These are phyloP conservation scores for Cetoscarus ocellatus DNA, from an alignment of 2,797 vertebrate species.

Conservation along the genomic window DNA sequence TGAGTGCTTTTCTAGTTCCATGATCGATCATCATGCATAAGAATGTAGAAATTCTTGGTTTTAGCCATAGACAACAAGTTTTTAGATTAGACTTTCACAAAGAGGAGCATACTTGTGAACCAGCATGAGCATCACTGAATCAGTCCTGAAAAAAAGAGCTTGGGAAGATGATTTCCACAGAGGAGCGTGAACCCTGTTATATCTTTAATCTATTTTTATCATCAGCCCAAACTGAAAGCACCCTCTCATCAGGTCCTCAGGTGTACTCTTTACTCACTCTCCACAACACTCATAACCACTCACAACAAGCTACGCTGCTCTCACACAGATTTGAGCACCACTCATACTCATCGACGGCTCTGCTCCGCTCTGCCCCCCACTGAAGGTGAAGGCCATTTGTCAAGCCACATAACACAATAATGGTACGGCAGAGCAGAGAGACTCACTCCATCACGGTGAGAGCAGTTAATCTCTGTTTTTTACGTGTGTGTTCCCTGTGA, in stretches of 20 bases:
- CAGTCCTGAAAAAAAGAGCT: too few relatives aligned
- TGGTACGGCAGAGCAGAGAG: conserved; percentile 44
- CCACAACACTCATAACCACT: conserved; percentile 48
- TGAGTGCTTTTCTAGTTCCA: too few relatives aligned
- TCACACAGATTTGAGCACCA: conserved; percentile 47
- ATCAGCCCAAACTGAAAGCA: conserved; percentile 37
- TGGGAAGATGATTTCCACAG: too few relatives aligned
- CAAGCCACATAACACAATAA: conserved; percentile 53
- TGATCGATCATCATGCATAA: too few relatives aligned
- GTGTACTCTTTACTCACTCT: conserved; percentile 53
- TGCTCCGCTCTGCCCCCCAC: conserved; percentile 30
- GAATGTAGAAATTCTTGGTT: too few relatives aligned
- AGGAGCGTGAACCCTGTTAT: conserved; percentile 1
- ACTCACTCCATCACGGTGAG: conserved; percentile 26
- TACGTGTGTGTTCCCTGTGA: conserved; percentile 54
- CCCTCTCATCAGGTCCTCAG: conserved; percentile 64
- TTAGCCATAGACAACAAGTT: too few relatives aligned
- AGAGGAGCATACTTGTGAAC: too few relatives aligned
- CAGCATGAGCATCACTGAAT: too few relatives aligned
- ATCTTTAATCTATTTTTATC: conserved; percentile 47
- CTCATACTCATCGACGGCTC: conserved; percentile 28
- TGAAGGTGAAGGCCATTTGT: conserved; percentile 61
- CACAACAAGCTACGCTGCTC: conserved; percentile 38
- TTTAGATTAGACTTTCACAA: too few relatives aligned
- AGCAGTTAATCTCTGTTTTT: conserved; percentile 52